Evolutionary conservation across 2,797 vertebrate species (phyloP).

Genomic region (Lutjanus argentimaculatus): DNA sequence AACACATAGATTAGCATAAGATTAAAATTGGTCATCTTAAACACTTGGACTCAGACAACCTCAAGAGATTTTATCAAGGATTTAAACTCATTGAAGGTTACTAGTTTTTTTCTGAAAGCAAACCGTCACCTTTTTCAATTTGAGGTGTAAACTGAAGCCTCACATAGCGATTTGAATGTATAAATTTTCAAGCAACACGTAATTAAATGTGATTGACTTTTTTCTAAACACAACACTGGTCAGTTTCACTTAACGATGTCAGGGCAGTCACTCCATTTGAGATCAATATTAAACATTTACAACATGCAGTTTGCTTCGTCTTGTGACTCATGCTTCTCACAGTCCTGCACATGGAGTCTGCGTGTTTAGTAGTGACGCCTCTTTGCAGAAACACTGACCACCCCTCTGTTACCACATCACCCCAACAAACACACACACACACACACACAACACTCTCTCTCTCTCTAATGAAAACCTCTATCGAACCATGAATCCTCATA

Average conservation of each 20-base stretch:
- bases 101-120: not conserved
- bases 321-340: constrained; percentile 20
- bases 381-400: constrained; percentile 16
- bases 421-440: not conserved
- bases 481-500: not conserved
- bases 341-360: not conserved
- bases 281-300: constrained; percentile 61
- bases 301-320: constrained; percentile 36
- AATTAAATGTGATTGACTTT: constrained; percentile 37
- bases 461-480: constrained; percentile 4
- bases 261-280: constrained; percentile 31
- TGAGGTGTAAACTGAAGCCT: not conserved
- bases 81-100: too few species aligned
- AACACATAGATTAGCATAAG: too few species aligned
- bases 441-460: not conserved
- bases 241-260: constrained; percentile 40
- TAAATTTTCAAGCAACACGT: constrained; percentile 11
- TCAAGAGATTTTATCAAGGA: too few species aligned
- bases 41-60: too few species aligned
- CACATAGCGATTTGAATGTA: not conserved
- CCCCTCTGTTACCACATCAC: not conserved
- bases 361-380: not conserved
- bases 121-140: not conserved
- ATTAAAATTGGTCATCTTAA: too few species aligned
- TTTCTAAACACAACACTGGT: constrained; percentile 42